Evolutionary conservation across 2,113 vertebrate species (phyloP).

Genomic region (Ginglymostoma cirratum): DNA sequence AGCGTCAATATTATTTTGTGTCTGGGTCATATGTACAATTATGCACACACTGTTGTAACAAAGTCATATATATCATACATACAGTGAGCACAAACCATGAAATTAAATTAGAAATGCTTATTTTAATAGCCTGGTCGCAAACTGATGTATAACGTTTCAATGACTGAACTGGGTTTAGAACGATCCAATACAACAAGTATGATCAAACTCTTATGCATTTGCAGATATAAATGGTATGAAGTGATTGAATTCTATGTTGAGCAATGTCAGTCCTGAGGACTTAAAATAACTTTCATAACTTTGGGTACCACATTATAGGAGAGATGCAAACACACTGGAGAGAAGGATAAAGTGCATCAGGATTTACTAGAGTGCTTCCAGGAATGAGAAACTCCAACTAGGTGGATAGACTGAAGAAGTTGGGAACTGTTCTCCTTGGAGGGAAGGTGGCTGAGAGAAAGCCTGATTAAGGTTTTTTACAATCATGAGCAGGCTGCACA

Average conservation of each 20-base stretch:
- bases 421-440: too few species aligned
- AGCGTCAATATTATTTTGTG: background rate
- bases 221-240: background rate
- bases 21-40: background rate
- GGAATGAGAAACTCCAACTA: too few species aligned
- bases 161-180: background rate
- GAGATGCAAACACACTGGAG: too few species aligned
- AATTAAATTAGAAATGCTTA: background rate
- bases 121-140: background rate
- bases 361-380: too few species aligned
- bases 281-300: background rate
- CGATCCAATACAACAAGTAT: background rate
- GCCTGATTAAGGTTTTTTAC: too few species aligned
- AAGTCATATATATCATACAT: background rate
- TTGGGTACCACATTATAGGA: too few species aligned
- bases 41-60: background rate
- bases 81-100: background rate
- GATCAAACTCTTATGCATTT: background rate
- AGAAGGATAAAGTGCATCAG: too few species aligned
- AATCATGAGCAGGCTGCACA: too few species aligned
- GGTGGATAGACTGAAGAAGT: too few species aligned
- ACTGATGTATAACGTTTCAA: background rate
- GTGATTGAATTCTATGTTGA: background rate
- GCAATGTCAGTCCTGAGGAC: background rate
- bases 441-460: too few species aligned